A percentile compares a stretch with the other conserved stretches of the same genome.
These are phyloP conservation scores for Rhabdomys dilectus DNA, from an alignment of 2,113 vertebrate species.

Conservation along the genomic window DNA sequence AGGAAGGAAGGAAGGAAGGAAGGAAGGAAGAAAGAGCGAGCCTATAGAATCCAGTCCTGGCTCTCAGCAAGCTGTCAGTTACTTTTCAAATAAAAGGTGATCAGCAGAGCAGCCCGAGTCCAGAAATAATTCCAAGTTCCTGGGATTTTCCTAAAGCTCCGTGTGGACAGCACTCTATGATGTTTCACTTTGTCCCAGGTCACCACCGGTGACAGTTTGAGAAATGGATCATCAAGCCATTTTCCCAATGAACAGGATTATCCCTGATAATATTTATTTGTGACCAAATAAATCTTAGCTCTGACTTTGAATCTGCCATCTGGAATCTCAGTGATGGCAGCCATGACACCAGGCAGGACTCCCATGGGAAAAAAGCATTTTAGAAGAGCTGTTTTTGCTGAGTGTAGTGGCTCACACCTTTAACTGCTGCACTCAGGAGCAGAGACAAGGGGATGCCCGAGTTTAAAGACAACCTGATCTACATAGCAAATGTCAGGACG, in stretches of 20 bases:
- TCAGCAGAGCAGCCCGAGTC: not conserved
- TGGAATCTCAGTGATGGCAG: not conserved
- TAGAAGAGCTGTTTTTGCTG: not conserved
- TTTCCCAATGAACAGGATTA: not conserved
- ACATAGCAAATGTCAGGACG: not conserved
- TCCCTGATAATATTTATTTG: not conserved
- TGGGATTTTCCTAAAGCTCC: not conserved
- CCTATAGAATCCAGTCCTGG: not conserved
- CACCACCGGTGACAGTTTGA: not conserved
- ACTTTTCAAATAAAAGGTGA: slow-evolving; percentile 8
- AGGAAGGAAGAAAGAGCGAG: too few relatives aligned
- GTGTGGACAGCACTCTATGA: not conserved
- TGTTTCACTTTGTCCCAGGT: not conserved
- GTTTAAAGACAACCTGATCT: not conserved
- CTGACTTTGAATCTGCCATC: slow-evolving; percentile 9
- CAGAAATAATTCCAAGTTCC: not conserved
- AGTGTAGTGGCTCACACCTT: not conserved
- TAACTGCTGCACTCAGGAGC: not conserved
- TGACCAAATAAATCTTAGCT: not conserved
- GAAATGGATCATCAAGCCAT: not conserved
- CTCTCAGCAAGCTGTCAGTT: not conserved
- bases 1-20: too few relatives aligned
- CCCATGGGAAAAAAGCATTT: not conserved
- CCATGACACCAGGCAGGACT: not conserved
- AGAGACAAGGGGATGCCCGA: not conserved